These are phyloP conservation scores for Archaeoteleia sp. DNA, from an alignment of 2,888 invertebrate species.

Conservation along the genomic window DNA sequence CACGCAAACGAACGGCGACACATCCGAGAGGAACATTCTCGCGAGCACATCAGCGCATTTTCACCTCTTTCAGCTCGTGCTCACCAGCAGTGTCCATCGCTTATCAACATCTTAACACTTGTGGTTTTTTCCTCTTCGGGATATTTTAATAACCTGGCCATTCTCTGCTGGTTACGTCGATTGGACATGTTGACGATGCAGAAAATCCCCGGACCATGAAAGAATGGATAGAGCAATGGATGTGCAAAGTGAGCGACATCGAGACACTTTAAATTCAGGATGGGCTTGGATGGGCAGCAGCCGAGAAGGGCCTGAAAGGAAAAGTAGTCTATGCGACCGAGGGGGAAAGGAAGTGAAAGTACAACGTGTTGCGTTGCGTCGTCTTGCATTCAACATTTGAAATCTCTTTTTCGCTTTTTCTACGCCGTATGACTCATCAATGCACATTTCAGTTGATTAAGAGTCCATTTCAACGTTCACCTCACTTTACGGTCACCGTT, in stretches of 20 bases:
- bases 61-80: conserved; percentile 52
- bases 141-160: conserved; percentile 37
- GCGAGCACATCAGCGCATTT: conserved; percentile 35
- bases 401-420: conserved; percentile 11
- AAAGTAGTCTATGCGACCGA: conserved; percentile 67
- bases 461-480: not conserved
- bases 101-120: conserved; percentile 37
- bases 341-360: conserved; percentile 74
- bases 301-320: conserved; percentile 61
- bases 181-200: conserved; percentile 9
- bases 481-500: too few species aligned
- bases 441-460: not conserved
- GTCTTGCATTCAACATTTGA: conserved; percentile 61
- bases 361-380: conserved; percentile 64
- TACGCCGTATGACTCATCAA: not conserved
- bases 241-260: conserved; percentile 8
- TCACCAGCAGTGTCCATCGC: conserved; percentile 33
- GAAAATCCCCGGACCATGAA: conserved; percentile 27
- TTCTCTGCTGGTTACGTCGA: conserved; percentile 1
- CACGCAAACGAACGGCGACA: conserved; percentile 29
- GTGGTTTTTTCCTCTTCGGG: conserved; percentile 33
- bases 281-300: conserved; percentile 63
- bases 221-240: conserved; percentile 15
- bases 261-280: conserved; percentile 61
- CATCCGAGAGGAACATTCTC: conserved; percentile 21